These are phyloP conservation scores for Drosophila rhopaloa DNA, from an alignment of 1,140 invertebrate species.

Conservation along the genomic window DNA sequence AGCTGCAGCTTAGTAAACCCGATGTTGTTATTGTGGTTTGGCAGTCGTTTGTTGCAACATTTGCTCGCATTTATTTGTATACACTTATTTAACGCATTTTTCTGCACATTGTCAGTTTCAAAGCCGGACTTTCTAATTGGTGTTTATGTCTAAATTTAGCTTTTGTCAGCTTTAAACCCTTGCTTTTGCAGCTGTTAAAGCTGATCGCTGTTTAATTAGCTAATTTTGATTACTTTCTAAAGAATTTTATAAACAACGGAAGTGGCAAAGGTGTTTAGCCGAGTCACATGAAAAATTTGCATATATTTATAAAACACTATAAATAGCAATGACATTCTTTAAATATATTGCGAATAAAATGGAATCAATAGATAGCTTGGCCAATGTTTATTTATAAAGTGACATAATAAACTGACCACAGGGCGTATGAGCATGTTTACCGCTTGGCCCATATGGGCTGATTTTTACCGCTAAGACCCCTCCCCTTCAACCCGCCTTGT, in stretches of 20 bases:
- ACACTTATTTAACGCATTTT: constrained; percentile 68
- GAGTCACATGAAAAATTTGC: constrained; percentile 10
- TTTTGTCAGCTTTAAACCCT: constrained; percentile 27
- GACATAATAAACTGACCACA: constrained; percentile 36
- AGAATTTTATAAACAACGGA: constrained; percentile 20
- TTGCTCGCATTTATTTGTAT: constrained; percentile 72
- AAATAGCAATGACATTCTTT: constrained; percentile 17
- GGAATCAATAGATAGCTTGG: background rate
- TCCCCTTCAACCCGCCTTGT: background rate
- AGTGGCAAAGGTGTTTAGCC: background rate
- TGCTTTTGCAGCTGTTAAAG: background rate
- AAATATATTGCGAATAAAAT: constrained; percentile 29
- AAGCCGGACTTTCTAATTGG: constrained; percentile 72
- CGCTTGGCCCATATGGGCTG: constrained; percentile 22
- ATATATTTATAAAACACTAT: constrained; percentile 2
- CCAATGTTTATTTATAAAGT: constrained; percentile 17
- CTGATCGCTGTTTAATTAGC: background rate
- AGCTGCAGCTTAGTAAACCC: constrained; percentile 52
- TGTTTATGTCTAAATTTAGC: constrained; percentile 41
- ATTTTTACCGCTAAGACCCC: constrained; percentile 31
- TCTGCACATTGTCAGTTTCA: constrained; percentile 16
- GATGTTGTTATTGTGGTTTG: constrained; percentile 46
- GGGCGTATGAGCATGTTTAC: constrained; percentile 41
- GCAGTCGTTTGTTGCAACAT: constrained; percentile 57
- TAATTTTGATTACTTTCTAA: background rate